Evolutionary conservation across 1,140 invertebrate species (phyloP), one percentile per base, ranked within the genome.

Genomic region (Apis dorsata): DNA sequence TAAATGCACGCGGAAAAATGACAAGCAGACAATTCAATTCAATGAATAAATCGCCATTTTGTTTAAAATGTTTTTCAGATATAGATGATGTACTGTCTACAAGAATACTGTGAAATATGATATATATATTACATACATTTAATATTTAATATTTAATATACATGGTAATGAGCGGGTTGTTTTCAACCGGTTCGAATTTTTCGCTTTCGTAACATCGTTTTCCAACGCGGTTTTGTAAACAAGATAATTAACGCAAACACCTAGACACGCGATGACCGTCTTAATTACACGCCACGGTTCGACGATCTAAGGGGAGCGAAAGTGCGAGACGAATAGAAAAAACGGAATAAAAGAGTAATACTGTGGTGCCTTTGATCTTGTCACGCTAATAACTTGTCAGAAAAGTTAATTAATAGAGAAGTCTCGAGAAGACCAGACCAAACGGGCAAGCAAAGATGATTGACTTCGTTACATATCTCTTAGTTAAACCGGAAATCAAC

Each of bases 371-470:
- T 76, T 82, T 82, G 63, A 65, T 84, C 85, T 70, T 77, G 71
- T 79, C 66, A 62, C 57, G 81, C 69, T 76, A 82, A 82, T 77
- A 82, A 70, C 73, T 69, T 77, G 74, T 70, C 74, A 70, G 74
- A 77, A 82, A 82, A 77, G 80, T 82, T 77, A 77, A 77, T 82
- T 82, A 82, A 80, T 80, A 73, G 28, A 21, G 13, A 19, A n/a
- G 55, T 17, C n/a, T 59, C 4, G 17, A 71, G 44, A 12, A 71
- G 49, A 17, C 12, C 51, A 24, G 62, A n/a, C n/a, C 74, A 28
- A 28, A 8, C 12, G 57, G 53, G 53, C 78, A 44, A 80, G 70
- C 60, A 51, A 83, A 79, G 77, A 79, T 71, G 77, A 73, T 79
- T 28, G 81, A 79, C 76, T 71, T 83, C 34, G 75, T 83, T 83